These are phyloP conservation scores for Arizona elegans DNA, from an alignment of 2,113 vertebrate species.

Conservation along the genomic window DNA sequence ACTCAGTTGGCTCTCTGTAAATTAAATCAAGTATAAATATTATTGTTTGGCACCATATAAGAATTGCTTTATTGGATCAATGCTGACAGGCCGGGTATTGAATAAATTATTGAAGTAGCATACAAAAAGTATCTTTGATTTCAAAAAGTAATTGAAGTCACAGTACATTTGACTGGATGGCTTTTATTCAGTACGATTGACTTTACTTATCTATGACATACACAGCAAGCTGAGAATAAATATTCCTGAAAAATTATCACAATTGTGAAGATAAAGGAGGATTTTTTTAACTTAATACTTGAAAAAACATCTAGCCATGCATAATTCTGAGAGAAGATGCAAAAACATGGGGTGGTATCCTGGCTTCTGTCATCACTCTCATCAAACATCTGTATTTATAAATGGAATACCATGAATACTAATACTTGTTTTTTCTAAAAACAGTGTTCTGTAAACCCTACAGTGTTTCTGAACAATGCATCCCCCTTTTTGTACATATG, in stretches of 20 bases:
- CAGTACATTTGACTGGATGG: neutral
- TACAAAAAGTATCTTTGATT: constrained; percentile 4
- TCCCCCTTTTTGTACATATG: neutral
- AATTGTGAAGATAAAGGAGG: neutral
- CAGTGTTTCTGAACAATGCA: neutral
- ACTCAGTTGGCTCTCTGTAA: constrained; percentile 39
- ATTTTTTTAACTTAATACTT: neutral
- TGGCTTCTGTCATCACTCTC: neutral
- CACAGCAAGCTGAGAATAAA: neutral
- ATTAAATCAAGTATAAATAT: constrained; percentile 44
- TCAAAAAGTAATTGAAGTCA: neutral
- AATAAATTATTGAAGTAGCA: constrained; percentile 60
- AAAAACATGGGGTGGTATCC: neutral
- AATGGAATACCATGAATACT: neutral
- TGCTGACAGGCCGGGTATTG: neutral
- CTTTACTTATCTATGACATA: neutral
- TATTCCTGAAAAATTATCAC: neutral
- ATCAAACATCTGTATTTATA: neutral
- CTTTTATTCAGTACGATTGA: neutral
- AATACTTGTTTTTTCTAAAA: neutral
- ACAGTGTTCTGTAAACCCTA: neutral
- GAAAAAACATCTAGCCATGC: neutral
- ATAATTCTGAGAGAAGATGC: neutral
- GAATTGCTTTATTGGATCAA: constrained; percentile 43
- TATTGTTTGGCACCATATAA: neutral